Evolutionary conservation across 1,140 invertebrate species (phyloP).

Genomic region (Grapholita molesta): DNA sequence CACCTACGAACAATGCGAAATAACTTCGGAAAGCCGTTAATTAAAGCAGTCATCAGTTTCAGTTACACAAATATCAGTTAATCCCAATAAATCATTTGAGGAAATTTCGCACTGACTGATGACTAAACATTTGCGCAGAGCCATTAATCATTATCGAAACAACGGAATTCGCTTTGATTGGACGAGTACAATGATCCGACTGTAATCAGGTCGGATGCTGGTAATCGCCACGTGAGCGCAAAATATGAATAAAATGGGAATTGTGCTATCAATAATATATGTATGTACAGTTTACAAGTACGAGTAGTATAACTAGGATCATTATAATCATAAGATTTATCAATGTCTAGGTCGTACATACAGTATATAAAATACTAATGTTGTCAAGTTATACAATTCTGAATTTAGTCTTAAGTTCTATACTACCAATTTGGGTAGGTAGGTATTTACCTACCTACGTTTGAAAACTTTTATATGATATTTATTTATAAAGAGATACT

Average conservation of each 20-base stretch:
- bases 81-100: not conserved
- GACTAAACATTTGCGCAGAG: slow-evolving; percentile 14
- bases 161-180: slow-evolving; percentile 1
- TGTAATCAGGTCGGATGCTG: slow-evolving; percentile 4
- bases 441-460: too few relatives aligned
- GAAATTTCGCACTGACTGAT: slow-evolving; percentile 5
- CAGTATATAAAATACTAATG: too few relatives aligned
- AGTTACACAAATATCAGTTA: not conserved
- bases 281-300: too few relatives aligned
- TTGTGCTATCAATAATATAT: not conserved
- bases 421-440: too few relatives aligned
- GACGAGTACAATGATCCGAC: not conserved
- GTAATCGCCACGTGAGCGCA: not conserved
- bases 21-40: not conserved
- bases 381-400: too few relatives aligned
- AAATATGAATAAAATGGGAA: not conserved
- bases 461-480: too few relatives aligned
- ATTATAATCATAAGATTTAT: too few relatives aligned
- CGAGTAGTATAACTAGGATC: too few relatives aligned
- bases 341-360: too few relatives aligned
- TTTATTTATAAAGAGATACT: too few relatives aligned
- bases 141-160: slow-evolving; percentile 30
- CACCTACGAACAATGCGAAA: not conserved
- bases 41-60: not conserved
- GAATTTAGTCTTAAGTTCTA: too few relatives aligned